Evolutionary conservation across 1,140 invertebrate species (phyloP).

Genomic region (Caenorhabditis inopinata): DNA sequence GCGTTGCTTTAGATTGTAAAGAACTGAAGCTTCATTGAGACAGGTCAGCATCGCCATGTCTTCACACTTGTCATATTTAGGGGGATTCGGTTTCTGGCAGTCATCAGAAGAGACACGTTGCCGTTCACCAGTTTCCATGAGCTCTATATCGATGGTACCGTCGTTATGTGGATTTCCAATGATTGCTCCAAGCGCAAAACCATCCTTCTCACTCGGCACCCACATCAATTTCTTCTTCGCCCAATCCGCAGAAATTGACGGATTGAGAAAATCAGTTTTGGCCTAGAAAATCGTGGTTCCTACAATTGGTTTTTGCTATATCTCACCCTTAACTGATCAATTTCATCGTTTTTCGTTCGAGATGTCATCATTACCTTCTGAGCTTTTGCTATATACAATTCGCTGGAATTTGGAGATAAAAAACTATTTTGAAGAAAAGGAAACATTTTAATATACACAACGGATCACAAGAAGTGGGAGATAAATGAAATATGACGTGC

Average conservation of each 20-base stretch:
- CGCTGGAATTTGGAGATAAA: no score
- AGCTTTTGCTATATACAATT: slow-evolving; percentile 5
- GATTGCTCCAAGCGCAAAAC: slow-evolving; percentile 25
- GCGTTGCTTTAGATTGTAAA: slow-evolving; percentile 98
- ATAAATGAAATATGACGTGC: no score
- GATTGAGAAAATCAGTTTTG: slow-evolving; percentile 78
- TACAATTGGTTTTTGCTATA: neutral
- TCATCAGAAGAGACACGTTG: slow-evolving; percentile 47
- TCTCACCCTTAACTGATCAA: neutral
- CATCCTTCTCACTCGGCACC: slow-evolving; percentile 38
- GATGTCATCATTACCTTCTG: slow-evolving; percentile 9
- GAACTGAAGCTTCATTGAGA: slow-evolving; percentile 95
- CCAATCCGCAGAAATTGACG: slow-evolving; percentile 31
- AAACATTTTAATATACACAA: no score
- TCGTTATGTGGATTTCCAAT: neutral
- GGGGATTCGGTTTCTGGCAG: slow-evolving; percentile 97
- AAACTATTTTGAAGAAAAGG: neutral
- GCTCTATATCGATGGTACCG: slow-evolving; percentile 10
- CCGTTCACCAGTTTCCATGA: slow-evolving; percentile 28
- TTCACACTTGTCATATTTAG: slow-evolving; percentile 92
- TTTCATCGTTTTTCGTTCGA: slow-evolving; percentile 20
- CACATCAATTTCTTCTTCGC: slow-evolving; percentile 9
- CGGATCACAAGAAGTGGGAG: no score
- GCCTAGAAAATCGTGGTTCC: slow-evolving; percentile 78
- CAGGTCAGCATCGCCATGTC: slow-evolving; percentile 99